A percentile compares a stretch with the other conserved stretches of the same genome.
phyloP scores from a whole-genome alignment of 2,113 vertebrate genomes.

The Papio anubis region DNA sequence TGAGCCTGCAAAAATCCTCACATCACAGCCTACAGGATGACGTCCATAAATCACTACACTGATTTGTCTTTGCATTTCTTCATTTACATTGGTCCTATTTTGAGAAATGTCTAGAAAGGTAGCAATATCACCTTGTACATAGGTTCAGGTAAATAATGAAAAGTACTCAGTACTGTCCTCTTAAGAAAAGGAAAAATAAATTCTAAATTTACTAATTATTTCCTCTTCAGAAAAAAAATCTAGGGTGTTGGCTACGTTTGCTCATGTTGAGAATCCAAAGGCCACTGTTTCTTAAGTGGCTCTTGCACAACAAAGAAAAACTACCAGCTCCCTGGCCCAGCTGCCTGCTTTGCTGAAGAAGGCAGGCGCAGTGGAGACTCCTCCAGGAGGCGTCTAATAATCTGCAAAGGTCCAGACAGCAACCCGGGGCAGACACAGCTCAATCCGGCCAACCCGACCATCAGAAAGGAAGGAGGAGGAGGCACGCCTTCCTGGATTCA shows the following conservation, averaged over 20 bases:
- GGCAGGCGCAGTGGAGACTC: fast-evolving
- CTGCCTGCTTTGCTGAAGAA: background rate
- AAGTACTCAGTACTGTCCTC: background rate
- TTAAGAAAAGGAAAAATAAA: background rate
- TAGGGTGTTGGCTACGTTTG: background rate
- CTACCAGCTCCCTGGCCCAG: background rate
- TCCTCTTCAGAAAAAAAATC: background rate
- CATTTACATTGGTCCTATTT: background rate
- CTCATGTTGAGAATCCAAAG: background rate
- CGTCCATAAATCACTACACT: fast-evolving
- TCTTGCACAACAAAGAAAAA: background rate
- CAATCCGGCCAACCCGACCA: fast-evolving
- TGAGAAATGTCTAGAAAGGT: background rate
- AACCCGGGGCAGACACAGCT: background rate
- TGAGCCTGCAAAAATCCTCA: background rate
- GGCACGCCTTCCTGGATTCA: fast-evolving
- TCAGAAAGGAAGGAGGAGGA: background rate
- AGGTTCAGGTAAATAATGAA: background rate
- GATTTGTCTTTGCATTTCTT: fast-evolving
- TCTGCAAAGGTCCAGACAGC: fast-evolving
- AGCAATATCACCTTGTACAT: background rate
- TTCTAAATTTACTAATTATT: background rate
- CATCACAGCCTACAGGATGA: fast-evolving
- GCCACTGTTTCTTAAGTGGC: background rate
- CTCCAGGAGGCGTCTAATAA: fast-evolving